Base-by-base conservation (phyloP, 1,140 invertebrate species). In the Anagrus nilaparvatae region DNA sequence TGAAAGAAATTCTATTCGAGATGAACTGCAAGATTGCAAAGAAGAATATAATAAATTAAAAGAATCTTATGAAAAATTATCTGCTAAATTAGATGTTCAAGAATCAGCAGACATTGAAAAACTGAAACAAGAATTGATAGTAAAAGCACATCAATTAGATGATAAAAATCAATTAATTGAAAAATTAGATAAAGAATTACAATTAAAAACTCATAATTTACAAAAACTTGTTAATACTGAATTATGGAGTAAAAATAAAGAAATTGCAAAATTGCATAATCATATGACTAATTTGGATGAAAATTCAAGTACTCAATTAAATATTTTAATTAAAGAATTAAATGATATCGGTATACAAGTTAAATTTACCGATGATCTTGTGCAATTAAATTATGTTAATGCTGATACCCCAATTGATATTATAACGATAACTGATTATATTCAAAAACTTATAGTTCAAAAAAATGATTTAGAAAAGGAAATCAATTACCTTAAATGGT, bases 201-300 rank as follows among this genome's bases (percentile, higher is more conserved):
- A 71, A 27, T 70, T 78, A 48, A 73, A 75, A 32, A 80, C 75
- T 1, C 71, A 73, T 36, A 77, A 81, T 52, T 59, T 82, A 19
- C 77, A 80, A 50, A 67, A 77, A 47, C 56, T 82, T 10, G 75
- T 81, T 1, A 80, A 81, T 50, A 77, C 73, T 13, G 79, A 82
- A 50, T 55, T 82, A 5, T 81, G 79, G 79, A 75, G 76, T 43
- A 81, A 80, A 50, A 82, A 81, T 50, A 72, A 74, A 19, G 76
- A 82, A 51, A 79, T 82, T 18, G 79, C 82, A 29, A 76, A 78
- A 38, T 56, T 84, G 3, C 70, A 76, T 30, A 70, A 71, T 41
- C 69, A 71, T 36, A 62, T 72, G 51, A 65, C 62, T 0, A 50
- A 54, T 1, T 13, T 31, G 10, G 35, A 48, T 12, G 54, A 60